Conservation (phyloP, 92 coral and sea anemone species). For the Chrysogorgia sp. region DNA sequence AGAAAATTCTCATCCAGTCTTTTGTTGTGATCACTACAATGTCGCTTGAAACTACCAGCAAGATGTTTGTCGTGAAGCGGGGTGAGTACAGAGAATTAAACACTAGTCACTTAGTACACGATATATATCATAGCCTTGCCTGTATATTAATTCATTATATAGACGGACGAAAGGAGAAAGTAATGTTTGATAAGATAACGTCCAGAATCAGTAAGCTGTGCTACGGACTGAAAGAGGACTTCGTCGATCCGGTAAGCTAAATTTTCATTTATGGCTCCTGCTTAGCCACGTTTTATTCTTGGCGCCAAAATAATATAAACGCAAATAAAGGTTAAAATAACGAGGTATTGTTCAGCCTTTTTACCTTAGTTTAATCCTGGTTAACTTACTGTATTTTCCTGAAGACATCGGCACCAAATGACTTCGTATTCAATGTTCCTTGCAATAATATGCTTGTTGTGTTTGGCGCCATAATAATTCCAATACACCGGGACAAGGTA, state of each 20-base stretch:
- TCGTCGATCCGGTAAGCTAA: constrained; percentile 83
- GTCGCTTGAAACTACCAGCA: constrained; percentile 13
- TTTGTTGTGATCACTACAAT: constrained; percentile 1
- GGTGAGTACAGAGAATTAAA: constrained; percentile 6
- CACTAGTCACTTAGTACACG: background rate
- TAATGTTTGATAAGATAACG: constrained; percentile 84
- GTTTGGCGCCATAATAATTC: no score
- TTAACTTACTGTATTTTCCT: no score
- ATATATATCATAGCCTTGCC: background rate
- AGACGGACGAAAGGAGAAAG: constrained; percentile 80
- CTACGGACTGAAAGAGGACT: constrained; percentile 86
- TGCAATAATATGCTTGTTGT: no score
- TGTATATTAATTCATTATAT: constrained; percentile 19
- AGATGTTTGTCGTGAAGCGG: constrained; percentile 42
- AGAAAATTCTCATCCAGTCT: constrained; percentile 1
- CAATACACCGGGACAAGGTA: no score
- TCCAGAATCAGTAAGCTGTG: constrained; percentile 79
- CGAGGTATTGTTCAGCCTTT: no score
- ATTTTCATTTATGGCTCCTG: background rate
- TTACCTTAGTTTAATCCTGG: no score
- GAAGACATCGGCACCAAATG: no score
- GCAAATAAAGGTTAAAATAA: no score
- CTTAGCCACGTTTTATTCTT: background rate
- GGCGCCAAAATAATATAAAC: constrained; percentile 61
- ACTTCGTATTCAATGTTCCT: no score